phyloP scores from a whole-genome alignment of 2,113 vertebrate species.

The Anhinga rufa region DNA sequence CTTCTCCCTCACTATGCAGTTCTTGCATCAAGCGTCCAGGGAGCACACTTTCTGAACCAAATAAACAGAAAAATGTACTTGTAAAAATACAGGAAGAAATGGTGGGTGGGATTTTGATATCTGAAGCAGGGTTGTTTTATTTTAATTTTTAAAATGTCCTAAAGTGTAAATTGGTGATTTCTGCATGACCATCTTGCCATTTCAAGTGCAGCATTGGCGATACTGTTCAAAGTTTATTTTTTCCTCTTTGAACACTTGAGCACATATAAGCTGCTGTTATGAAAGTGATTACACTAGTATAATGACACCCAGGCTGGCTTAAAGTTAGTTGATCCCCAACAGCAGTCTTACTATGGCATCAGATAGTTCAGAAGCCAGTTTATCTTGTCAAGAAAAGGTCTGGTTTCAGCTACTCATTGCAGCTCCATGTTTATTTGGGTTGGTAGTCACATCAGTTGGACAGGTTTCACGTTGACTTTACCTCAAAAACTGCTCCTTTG shows the following conservation, averaged over 20 bases:
- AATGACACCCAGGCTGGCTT: not conserved
- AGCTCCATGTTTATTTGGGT: not conserved
- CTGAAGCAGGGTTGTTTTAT: not conserved
- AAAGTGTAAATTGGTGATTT: not conserved
- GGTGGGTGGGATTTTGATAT: not conserved
- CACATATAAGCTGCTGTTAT: not conserved
- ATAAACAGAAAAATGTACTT: not conserved
- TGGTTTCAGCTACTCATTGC: not conserved
- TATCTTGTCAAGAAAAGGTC: not conserved
- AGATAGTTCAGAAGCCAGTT: not conserved
- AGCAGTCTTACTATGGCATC: not conserved
- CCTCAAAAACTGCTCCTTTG: not conserved
- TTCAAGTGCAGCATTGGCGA: not conserved
- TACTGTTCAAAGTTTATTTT: not conserved
- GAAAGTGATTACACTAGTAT: not conserved
- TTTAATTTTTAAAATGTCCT: not conserved
- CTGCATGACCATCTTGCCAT: not conserved
- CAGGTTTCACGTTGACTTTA: not conserved
- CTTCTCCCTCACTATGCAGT: not conserved
- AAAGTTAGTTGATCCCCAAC: not conserved
- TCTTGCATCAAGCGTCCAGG: not conserved
- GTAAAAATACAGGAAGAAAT: not conserved
- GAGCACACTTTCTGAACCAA: not conserved
- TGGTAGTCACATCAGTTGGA: not conserved
- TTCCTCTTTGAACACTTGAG: not conserved